These are phyloP conservation scores for Drosophila quadrilineata DNA, from an alignment of 1,140 invertebrate genomes.

Conservation along the genomic window DNA sequence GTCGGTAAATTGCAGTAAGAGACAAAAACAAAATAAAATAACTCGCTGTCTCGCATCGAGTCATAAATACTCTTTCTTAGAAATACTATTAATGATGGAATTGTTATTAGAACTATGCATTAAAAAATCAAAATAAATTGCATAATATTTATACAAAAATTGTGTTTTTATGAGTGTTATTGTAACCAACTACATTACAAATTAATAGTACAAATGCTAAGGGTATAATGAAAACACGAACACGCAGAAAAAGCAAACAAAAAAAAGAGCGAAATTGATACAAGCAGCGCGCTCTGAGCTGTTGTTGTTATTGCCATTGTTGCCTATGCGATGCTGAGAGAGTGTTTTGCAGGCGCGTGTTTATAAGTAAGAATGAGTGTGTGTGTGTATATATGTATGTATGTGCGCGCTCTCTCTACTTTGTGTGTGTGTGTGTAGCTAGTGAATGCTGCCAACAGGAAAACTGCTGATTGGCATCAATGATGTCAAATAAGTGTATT, in stretches of 20 bases:
- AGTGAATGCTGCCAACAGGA: neutral
- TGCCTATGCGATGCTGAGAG: constrained; percentile 52
- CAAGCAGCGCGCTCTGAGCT: constrained; percentile 45
- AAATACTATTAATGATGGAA: too few relatives aligned
- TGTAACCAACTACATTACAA: neutral
- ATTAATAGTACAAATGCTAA: neutral
- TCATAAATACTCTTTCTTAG: too few relatives aligned
- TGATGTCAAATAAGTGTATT: too few relatives aligned
- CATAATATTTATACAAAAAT: too few relatives aligned
- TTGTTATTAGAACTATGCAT: too few relatives aligned
- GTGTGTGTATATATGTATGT: neutral
- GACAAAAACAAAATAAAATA: constrained; percentile 35
- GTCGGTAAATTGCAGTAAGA: constrained; percentile 49
- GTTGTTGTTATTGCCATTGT: constrained; percentile 27
- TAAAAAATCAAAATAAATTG: too few relatives aligned
- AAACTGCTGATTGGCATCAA: too few relatives aligned
- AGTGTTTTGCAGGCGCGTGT: constrained; percentile 16
- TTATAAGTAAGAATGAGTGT: neutral
- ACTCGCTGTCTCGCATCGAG: too few relatives aligned
- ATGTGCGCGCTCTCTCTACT: too few relatives aligned
- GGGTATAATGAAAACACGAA: constrained; percentile 43
- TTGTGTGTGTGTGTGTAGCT: neutral
- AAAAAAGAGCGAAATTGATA: constrained; percentile 50
- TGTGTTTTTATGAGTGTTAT: too few relatives aligned
- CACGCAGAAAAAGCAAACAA: constrained; percentile 49